Evolutionary conservation across 2,113 vertebrate genomes (phyloP).

Genomic region (Pimephales promelas): DNA sequence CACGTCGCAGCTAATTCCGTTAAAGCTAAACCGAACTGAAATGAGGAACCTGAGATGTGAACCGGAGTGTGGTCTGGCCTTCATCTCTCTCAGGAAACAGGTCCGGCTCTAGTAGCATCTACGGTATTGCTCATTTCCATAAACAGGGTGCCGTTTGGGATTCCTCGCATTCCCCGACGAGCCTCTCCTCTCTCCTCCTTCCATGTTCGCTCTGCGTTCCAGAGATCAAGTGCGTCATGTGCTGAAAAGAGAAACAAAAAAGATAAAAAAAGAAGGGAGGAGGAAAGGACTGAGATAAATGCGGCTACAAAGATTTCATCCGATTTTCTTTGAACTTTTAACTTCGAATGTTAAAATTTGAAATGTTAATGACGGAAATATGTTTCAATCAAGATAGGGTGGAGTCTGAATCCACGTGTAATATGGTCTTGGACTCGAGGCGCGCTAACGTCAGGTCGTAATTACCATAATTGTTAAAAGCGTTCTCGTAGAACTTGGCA

Average conservation of each 20-base stretch:
- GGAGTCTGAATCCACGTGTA: not conserved
- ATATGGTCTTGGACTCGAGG: not conserved
- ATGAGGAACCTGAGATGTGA: not conserved
- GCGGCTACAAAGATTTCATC: not conserved
- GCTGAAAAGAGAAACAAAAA: not conserved
- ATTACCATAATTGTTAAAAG: no score
- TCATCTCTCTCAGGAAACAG: conserved; percentile 68
- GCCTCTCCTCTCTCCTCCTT: conserved; percentile 58
- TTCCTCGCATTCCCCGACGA: conserved; percentile 71
- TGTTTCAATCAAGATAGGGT: not conserved
- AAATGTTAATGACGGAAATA: not conserved
- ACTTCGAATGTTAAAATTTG: not conserved
- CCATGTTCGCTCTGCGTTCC: conserved; percentile 64
- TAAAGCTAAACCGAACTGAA: not conserved
- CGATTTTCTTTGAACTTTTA: not conserved
- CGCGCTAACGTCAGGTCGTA: no score
- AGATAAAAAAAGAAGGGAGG: not conserved
- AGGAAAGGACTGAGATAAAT: not conserved
- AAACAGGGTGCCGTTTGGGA: conserved; percentile 69
- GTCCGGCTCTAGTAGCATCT: conserved; percentile 50
- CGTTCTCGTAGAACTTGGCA: no score
- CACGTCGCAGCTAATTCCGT: not conserved
- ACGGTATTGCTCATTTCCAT: conserved; percentile 71
- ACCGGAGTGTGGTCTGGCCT: conserved; percentile 25
- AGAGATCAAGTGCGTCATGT: conserved; percentile 7